These are phyloP conservation scores for Eupristina koningsbergeri DNA, from an alignment of 1,140 invertebrate genomes.

Conservation along the genomic window DNA sequence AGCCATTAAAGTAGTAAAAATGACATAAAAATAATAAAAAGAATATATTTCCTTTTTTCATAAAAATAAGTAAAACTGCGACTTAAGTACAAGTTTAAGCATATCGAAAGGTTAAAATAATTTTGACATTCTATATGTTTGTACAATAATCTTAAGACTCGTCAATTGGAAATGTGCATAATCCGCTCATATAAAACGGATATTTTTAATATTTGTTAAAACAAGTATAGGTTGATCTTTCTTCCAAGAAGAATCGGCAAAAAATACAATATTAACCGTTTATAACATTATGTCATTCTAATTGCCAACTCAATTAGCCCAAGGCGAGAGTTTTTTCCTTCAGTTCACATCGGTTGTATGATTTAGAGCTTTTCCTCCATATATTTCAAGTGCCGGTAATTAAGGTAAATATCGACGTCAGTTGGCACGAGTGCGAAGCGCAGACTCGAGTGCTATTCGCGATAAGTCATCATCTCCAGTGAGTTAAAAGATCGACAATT, in stretches of 20 bases:
- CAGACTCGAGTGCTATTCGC: background rate
- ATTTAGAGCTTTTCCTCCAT: slow-evolving; percentile 14
- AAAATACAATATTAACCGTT: slow-evolving; percentile 28
- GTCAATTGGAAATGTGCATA: background rate
- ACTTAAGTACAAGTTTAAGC: too few species aligned
- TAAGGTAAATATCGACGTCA: slow-evolving; percentile 6
- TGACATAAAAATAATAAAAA: too few species aligned
- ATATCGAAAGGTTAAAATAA: too few species aligned
- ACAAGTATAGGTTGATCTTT: too few species aligned
- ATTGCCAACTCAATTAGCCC: slow-evolving; percentile 28
- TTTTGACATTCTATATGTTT: too few species aligned
- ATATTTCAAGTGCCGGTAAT: slow-evolving; percentile 6
- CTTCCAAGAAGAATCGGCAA: background rate
- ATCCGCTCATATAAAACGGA: background rate
- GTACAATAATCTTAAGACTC: background rate
- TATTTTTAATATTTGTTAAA: too few species aligned
- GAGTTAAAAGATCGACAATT: slow-evolving; percentile 26
- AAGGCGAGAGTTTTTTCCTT: slow-evolving; percentile 28
- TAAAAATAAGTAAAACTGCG: too few species aligned
- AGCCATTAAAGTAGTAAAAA: too few species aligned
- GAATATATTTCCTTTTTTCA: too few species aligned
- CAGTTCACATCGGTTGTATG: background rate
- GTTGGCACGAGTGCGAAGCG: background rate
- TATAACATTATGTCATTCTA: background rate
- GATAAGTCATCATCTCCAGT: slow-evolving; percentile 16